These are phyloP conservation scores for Rhingia campestris DNA, from an alignment of 2,888 invertebrate species.

Conservation along the genomic window DNA sequence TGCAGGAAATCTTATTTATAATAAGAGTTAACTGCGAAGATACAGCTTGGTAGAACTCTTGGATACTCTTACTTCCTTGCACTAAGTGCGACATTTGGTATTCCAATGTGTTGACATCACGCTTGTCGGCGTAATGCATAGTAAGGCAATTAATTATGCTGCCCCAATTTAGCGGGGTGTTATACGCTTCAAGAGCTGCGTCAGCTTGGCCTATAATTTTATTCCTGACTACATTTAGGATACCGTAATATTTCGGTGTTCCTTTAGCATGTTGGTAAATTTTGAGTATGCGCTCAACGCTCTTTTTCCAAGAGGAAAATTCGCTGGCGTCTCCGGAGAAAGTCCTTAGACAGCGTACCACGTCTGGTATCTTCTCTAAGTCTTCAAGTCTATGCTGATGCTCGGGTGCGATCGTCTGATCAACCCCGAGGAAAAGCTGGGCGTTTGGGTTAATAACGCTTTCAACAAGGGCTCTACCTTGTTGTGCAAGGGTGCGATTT, in stretches of 20 bases:
- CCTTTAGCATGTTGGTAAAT: too few species aligned
- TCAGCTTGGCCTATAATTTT: slow-evolving; percentile 39
- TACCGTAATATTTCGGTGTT: slow-evolving; percentile 41
- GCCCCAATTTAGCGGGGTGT: slow-evolving; percentile 36
- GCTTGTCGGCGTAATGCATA: slow-evolving; percentile 33
- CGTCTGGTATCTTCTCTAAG: too few species aligned
- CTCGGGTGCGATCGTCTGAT: too few species aligned
- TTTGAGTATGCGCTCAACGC: slow-evolving; percentile 25
- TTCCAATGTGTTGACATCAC: slow-evolving; percentile 33
- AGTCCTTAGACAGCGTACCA: background rate
- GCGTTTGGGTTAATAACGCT: too few species aligned
- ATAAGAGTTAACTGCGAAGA: background rate
- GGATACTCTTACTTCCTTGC: slow-evolving; percentile 19
- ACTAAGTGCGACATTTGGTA: slow-evolving; percentile 25
- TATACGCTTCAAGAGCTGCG: slow-evolving; percentile 28
- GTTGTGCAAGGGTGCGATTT: too few species aligned
- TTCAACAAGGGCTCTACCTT: too few species aligned
- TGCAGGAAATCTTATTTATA: slow-evolving; percentile 32
- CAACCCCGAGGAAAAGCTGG: too few species aligned
- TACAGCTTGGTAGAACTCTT: slow-evolving; percentile 26
- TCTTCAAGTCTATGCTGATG: too few species aligned
- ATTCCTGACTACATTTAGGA: slow-evolving; percentile 28
- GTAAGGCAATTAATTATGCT: slow-evolving; percentile 38
- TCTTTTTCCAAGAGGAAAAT: slow-evolving; percentile 49
- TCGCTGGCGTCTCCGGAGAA: slow-evolving; percentile 33